These are phyloP conservation scores for Mohoua ochrocephala DNA, from an alignment of 2,113 vertebrate genomes.

Conservation along the genomic window DNA sequence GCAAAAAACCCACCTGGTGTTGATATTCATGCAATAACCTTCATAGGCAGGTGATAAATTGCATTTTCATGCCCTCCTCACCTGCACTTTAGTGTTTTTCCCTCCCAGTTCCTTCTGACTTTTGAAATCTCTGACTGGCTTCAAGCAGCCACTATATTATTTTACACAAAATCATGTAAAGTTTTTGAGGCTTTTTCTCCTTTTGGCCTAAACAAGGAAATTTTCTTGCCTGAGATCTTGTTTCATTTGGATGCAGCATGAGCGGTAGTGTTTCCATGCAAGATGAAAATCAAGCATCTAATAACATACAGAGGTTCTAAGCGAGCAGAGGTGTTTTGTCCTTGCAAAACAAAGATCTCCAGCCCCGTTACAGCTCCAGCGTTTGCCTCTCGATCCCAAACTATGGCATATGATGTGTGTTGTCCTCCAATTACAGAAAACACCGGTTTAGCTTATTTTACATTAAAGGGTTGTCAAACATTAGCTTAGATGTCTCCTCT, in stretches of 20 bases:
- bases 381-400: not conserved
- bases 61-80: not conserved
- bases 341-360: not conserved
- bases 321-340: not conserved
- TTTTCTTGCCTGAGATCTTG: not conserved
- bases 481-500: not conserved
- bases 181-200: not conserved
- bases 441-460: not conserved
- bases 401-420: not conserved
- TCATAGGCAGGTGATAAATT: not conserved
- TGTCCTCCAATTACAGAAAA: not conserved
- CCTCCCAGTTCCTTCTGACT: not conserved
- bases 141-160: not conserved
- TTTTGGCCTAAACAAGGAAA: not conserved
- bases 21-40: not conserved
- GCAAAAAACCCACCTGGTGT: not conserved
- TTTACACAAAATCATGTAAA: not conserved
- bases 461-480: not conserved
- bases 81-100: not conserved
- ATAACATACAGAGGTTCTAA: not conserved
- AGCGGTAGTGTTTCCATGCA: not conserved
- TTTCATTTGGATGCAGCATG: not conserved
- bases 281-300: not conserved
- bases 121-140: not conserved
- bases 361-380: not conserved